Conservation (phyloP, 2,888 invertebrate species). For the Agrotis puta region DNA sequence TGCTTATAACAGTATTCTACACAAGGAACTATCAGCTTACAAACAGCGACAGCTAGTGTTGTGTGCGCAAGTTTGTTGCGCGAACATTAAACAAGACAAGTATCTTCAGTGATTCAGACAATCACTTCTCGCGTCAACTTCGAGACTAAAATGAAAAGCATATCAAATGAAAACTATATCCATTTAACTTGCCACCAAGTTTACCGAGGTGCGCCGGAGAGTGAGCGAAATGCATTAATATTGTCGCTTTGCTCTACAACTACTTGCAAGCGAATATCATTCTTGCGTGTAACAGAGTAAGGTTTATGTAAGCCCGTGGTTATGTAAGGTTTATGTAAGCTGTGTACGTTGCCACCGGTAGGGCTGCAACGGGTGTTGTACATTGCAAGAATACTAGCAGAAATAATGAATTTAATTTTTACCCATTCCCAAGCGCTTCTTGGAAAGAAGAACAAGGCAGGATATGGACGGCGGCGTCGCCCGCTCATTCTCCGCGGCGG, state of each 20-base stretch:
- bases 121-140: slow-evolving; percentile 52
- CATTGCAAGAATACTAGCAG: too few relatives aligned
- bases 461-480: too few relatives aligned
- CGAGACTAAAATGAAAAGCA: slow-evolving; percentile 51
- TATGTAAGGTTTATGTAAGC: slow-evolving; percentile 19
- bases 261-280: slow-evolving; percentile 25
- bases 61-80: neutral
- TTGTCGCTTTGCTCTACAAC: slow-evolving; percentile 33
- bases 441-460: too few relatives aligned
- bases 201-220: slow-evolving; percentile 34
- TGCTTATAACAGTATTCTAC: too few relatives aligned
- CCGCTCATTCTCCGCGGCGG: too few relatives aligned
- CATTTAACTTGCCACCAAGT: slow-evolving; percentile 66
- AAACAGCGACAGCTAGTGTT: too few relatives aligned
- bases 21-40: too few relatives aligned
- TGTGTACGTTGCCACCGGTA: slow-evolving; percentile 35
- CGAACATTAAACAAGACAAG: slow-evolving; percentile 13
- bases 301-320: slow-evolving; percentile 32
- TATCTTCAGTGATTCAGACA: slow-evolving; percentile 39
- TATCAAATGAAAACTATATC: slow-evolving; percentile 65
- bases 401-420: too few relatives aligned
- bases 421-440: too few relatives aligned
- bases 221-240: slow-evolving; percentile 64
- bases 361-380: slow-evolving; percentile 31
- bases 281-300: slow-evolving; percentile 31